Conservation (phyloP, 53 echinoderm and acorn worm genomes). For the Paelopatides confundens region DNA sequence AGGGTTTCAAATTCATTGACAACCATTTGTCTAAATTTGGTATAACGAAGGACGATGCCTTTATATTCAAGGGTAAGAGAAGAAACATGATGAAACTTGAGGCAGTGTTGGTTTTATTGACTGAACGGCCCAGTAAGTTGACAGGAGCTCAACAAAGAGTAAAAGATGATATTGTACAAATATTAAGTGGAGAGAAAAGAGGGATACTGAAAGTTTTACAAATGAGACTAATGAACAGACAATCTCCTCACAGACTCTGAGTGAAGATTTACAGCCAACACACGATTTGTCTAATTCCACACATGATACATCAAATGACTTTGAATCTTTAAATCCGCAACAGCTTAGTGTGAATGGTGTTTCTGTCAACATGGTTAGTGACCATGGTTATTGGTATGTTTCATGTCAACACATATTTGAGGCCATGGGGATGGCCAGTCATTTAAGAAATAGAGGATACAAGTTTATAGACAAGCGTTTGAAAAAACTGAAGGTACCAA, state of each 20-base stretch:
- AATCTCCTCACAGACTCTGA: too few relatives aligned
- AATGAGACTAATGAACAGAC: too few relatives aligned
- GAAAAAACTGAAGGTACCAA: background rate
- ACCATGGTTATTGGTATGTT: too few relatives aligned
- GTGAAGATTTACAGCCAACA: too few relatives aligned
- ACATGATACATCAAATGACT: too few relatives aligned
- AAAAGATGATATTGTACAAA: background rate
- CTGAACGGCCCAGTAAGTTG: background rate
- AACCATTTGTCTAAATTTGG: background rate
- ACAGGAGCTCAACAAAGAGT: background rate
- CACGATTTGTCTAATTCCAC: too few relatives aligned
- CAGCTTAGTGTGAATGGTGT: too few relatives aligned
- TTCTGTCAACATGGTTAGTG: too few relatives aligned
- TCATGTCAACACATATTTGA: constrained; percentile 6
- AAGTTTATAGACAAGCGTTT: background rate
- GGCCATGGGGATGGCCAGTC: background rate
- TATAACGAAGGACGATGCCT: background rate
- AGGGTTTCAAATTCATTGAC: constrained; percentile 3
- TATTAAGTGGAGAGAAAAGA: too few relatives aligned
- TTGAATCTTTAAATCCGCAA: too few relatives aligned
- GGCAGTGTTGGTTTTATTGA: background rate
- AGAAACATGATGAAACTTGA: background rate
- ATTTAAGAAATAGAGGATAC: constrained; percentile 3
- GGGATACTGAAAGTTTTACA: too few relatives aligned
- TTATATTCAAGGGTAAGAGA: background rate